phyloP scores from a whole-genome alignment of 2,113 vertebrate species.

The Parotia lawesii region DNA sequence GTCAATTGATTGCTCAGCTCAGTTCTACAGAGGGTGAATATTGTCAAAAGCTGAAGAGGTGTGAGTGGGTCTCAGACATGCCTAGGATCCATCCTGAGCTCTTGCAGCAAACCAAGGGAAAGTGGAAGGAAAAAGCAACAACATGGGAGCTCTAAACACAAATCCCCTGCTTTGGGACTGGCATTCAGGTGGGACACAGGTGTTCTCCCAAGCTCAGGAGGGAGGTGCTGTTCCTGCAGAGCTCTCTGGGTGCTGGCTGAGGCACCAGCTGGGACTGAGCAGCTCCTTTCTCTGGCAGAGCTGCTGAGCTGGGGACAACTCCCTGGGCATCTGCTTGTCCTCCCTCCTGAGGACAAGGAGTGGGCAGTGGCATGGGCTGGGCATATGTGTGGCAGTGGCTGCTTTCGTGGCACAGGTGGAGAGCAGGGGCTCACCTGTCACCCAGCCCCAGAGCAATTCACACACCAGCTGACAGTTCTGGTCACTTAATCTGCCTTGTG shows the following conservation, averaged over 20 bases:
- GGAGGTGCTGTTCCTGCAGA: not conserved
- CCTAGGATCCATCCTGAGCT: not conserved
- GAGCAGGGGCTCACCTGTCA: not conserved
- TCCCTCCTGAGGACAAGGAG: not conserved
- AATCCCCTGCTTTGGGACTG: not conserved
- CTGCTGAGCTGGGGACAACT: not conserved
- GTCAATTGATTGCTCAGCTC: not conserved
- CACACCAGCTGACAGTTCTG: not conserved
- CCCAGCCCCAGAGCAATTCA: not conserved
- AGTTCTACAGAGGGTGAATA: not conserved
- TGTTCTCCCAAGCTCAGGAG: not conserved
- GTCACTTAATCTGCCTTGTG: not conserved
- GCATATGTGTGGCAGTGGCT: not conserved
- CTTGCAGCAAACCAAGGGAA: not conserved
- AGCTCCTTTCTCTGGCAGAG: not conserved
- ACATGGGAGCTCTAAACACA: not conserved
- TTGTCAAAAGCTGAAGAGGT: not conserved
- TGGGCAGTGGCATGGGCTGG: not conserved
- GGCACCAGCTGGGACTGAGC: not conserved
- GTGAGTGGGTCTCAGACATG: not conserved
- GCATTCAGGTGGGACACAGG: accelerated
- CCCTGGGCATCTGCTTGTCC: not conserved
- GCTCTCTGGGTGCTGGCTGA: not conserved
- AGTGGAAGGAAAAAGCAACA: not conserved
- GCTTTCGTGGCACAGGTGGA: not conserved